Base-by-base conservation (phyloP, 2,113 vertebrate species). In the Meles meles region DNA sequence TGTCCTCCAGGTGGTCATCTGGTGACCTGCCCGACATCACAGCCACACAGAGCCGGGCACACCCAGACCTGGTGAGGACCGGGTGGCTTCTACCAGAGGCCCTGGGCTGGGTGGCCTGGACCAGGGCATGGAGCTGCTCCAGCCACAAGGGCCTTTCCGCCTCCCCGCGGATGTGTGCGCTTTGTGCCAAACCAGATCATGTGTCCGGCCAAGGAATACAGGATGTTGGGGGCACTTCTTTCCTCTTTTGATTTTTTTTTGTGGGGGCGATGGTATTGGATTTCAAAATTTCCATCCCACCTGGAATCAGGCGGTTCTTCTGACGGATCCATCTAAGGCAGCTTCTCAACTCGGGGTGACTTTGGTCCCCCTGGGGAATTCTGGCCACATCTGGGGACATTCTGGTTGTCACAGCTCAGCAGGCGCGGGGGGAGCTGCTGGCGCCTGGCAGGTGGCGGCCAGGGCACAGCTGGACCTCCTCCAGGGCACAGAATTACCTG, bases 401-500 rank as follows among this genome's bases (percentile, higher is more conserved):
- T 12, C 4, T 52, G 29, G 34, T 34, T 59, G 61, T 42, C 63
- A 10, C 15, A 13, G 4, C 4, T 15, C 5, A n/a, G 25, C n/a
- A 15, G 12, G 55, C 42, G 1, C 0, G 8, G 0, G 23, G 5
- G 25, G 6, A 0, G 4, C 8, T 7, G 17, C 29, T 4, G 57
- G 34, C 23, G 25, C 13, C 27, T 0, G 31, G 13, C 1, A 13
- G 47, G 42, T 17, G 5, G 71, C 81, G 21, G 59, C 65, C 63
- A 27, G 79, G 52, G 29, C 0, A 25, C 44, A 20, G 31, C 17
- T 15, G 0, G 55, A 23, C 29, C 18, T 1, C 9, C 61, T 0
- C 2, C 11, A 20, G 25, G 0, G 49, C 44, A 5, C 15, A 49
- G 52, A 21, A 7, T 1, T 0, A 25, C 17, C 52, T 0, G 0